Conservation (phyloP, 2,113 vertebrate genomes). For the Phaetusa simplex region DNA sequence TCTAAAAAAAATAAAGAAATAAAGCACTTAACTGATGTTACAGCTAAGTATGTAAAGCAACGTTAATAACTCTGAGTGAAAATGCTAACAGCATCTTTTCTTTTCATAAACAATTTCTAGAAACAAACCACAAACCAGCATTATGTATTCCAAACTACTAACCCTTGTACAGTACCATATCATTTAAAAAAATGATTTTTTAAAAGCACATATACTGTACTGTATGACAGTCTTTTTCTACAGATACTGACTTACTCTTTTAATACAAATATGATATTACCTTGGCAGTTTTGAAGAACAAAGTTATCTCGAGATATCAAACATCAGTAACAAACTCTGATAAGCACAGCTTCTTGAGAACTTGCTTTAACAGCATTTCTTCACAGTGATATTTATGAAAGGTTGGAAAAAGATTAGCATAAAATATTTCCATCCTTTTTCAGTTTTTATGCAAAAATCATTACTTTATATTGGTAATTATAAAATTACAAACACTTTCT, state of each 20-base stretch:
- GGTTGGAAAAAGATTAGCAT: conserved; percentile 80
- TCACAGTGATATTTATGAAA: conserved; percentile 99
- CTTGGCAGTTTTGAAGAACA: conserved; percentile 90
- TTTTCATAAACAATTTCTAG: conserved; percentile 73
- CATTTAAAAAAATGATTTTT: conserved; percentile 67
- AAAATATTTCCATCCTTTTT: conserved; percentile 82
- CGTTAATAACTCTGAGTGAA: conserved; percentile 79
- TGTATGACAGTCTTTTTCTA: conserved; percentile 72
- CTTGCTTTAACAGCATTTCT: conserved; percentile 89
- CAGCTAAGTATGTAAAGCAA: conserved; percentile 83
- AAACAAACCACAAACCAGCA: conserved; percentile 46
- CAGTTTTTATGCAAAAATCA: conserved; percentile 78
- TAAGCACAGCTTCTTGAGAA: conserved; percentile 83
- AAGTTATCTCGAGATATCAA: conserved; percentile 83
- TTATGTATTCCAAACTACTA: conserved; percentile 49
- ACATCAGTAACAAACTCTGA: conserved; percentile 83
- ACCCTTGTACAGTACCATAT: conserved; percentile 63
- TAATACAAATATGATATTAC: conserved; percentile 83
- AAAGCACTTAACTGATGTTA: conserved; percentile 82
- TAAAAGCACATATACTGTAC: conserved; percentile 73
- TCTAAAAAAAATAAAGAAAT: conserved; percentile 81
- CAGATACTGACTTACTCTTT: conserved; percentile 77
- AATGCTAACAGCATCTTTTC: conserved; percentile 75
- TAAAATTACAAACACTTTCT: conserved; percentile 99
- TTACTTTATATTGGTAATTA: conserved; percentile 79